Base-by-base conservation (phyloP, 1,140 invertebrate genomes). In the Drosophila prosaltans region DNA sequence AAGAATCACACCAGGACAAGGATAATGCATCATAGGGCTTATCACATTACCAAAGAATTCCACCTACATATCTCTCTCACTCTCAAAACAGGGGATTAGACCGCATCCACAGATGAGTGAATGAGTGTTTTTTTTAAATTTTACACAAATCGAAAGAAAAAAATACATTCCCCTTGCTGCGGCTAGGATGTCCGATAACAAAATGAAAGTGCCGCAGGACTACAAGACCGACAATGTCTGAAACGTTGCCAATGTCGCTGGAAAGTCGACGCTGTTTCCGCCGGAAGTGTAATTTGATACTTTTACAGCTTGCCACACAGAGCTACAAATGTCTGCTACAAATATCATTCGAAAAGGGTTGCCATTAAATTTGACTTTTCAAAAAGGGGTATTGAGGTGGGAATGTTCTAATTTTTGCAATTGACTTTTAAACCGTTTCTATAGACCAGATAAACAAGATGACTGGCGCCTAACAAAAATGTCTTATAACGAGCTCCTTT, bases 281-380 rank as follows among this genome's bases (percentile, higher is more conserved):
- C 71, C 88, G 88, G 88, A 91, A 78, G 81, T 84, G 88, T 91
- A 91, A 91, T 91, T 91, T 88, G 88, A 91, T 91, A 91, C 86
- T 91, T 91, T 88, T 80, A 84, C 85, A 81, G 78, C 75, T 80
- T 71, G 59, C 63, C 82, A 79, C 66, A 74, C 69, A 72, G 68
- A 72, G 68, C 21, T 58, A 59, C 60, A 45, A 36, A 39, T 11
- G 66, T 43, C 63, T 32, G 66, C 39, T 66, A 43, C 28, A 26
- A 28, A 36, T 28, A 43, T 45, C 41, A 51, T 43, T 10, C 41
- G 65, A 82, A 36, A 86, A 72, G 75, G 82, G 79, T 85, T 75
- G 58, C 55, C 45, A 51, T 51, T 51, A 16, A 36, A 36, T 36
- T 36, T 36, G 3, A 36, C 2, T 36, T 36, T 36, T 51, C 45